Evolutionary conservation across 2,888 invertebrate genomes (phyloP), one percentile per base, ranked within the genome.

Genomic region (Polydrusus cervinus): DNA sequence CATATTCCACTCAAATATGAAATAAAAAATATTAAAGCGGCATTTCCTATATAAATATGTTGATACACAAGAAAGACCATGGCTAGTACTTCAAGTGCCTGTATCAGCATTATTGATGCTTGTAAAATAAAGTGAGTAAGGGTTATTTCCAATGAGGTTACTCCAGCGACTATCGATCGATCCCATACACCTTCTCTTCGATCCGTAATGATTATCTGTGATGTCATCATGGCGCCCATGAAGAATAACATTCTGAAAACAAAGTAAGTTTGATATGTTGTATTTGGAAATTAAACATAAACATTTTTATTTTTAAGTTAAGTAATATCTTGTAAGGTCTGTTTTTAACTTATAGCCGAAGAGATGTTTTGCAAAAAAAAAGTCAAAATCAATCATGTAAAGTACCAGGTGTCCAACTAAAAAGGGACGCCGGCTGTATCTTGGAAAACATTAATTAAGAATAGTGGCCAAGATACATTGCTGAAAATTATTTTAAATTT

Each of bases 91-190:
- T 92, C 87, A 0, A 88, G 57, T 0, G 90, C 89, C 85, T 97
- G 96, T 20, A 95, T 85, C 14, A 92, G 76, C 83, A 96, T 92
- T 14, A 81, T 49, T 14, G 66, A 43, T 25, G 93, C 88, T 86
- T 97, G 96, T 25, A 94, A 90, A 13, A 92, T 83, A 71, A 97
- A 90, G 85, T 97, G 97, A 0, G 95, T 93, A 75, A 93, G 86
- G 55, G 97, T 89, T 86, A 97, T 93, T 89, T 97, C 96, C 45
- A 90, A 86, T 0, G 95, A 91, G 49, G 91, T 91, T 11, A 97
- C 95, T 9, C 97, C 96, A 78, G 97, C 95, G 7, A 96, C 94
- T 0, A 95, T 89, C 71, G 94, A 95, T 75, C 97, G 89, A 85
- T 97, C 95, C 93, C 97, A 93, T 77, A 97, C 91, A 5, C 97